phyloP scores from a whole-genome alignment of 2,797 vertebrate species.

The Chlorospingus flavigularis region DNA sequence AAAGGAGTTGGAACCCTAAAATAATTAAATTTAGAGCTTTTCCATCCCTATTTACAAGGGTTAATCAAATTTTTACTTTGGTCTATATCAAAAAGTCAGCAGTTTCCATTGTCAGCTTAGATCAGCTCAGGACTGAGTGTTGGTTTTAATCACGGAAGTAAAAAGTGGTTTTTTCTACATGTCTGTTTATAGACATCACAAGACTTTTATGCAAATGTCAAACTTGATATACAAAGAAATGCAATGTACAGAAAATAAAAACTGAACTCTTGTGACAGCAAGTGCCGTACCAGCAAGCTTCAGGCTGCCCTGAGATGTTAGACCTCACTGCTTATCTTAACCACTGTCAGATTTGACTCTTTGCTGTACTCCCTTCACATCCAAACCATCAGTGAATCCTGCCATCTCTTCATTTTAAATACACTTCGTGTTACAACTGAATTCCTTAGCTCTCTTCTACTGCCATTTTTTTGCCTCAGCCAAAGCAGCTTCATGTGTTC shows the following conservation, averaged over 20 bases:
- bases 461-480: neutral
- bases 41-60: neutral
- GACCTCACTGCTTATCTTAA: neutral
- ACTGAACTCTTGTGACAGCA: conserved; percentile 24
- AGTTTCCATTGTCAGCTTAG: conserved; percentile 18
- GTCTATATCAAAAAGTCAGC: neutral
- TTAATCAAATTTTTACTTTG: neutral
- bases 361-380: neutral
- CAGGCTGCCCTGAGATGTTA: neutral
- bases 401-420: neutral
- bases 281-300: conserved; percentile 26
- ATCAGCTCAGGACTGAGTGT: neutral
- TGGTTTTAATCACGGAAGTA: neutral
- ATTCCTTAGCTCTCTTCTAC: neutral
- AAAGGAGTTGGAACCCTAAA: neutral
- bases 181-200: conserved; percentile 17
- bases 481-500: neutral
- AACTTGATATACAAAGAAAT: neutral
- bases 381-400: neutral
- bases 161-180: neutral
- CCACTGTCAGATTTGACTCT: neutral
- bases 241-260: neutral
- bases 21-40: neutral
- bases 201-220: conserved; percentile 45
- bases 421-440: neutral